Percentiles rank a stretch among this genome's conserved stretches.
Evolutionary conservation across 2,113 vertebrate genomes (phyloP).

Genomic region (Alligator sinensis): DNA sequence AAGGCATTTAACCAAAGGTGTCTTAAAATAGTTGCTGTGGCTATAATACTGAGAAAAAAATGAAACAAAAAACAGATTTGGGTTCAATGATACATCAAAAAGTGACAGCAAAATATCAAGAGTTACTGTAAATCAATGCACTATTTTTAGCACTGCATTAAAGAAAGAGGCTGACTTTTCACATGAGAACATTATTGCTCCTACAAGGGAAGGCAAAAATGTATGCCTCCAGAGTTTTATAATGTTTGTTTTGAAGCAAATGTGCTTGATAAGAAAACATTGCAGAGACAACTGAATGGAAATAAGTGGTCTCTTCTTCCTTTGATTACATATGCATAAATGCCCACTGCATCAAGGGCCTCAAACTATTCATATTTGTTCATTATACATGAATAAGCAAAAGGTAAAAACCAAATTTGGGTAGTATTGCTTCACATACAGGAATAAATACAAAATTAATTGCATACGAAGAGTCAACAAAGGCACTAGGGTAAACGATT

Average conservation of each 20-base stretch:
- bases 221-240: not conserved
- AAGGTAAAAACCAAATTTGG: not conserved
- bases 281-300: not conserved
- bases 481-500: not conserved
- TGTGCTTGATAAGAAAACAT: not conserved
- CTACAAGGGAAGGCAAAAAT: not conserved
- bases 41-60: not conserved
- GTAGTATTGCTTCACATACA: not conserved
- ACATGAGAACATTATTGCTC: not conserved
- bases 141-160: not conserved
- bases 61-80: not conserved
- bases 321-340: not conserved
- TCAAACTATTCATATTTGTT: not conserved
- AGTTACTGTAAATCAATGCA: not conserved
- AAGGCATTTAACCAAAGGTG: not conserved
- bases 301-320: not conserved
- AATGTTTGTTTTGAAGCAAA: not conserved
- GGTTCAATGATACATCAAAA: not conserved
- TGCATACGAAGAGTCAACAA: not conserved
- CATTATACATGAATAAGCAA: not conserved
- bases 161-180: not conserved
- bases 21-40: not conserved
- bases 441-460: not conserved
- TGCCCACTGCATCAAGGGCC: not conserved
- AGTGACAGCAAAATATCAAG: not conserved